These are phyloP conservation scores for Sepiola atlantica DNA, from an alignment of 2,888 invertebrate genomes.

Conservation along the genomic window DNA sequence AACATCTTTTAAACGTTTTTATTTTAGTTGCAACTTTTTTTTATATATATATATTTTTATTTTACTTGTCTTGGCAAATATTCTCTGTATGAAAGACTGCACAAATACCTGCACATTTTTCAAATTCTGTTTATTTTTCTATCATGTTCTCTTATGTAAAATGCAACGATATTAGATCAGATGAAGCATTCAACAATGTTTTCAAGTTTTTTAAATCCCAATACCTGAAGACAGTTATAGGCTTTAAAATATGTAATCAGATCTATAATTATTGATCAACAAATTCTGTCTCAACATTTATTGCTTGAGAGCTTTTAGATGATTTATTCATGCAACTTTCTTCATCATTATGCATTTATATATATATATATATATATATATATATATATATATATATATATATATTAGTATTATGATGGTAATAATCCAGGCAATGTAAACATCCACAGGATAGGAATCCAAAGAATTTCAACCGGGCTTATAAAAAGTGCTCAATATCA, in stretches of 20 bases:
- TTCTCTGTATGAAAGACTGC: neutral
- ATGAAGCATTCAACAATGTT: no score
- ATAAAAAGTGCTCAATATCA: no score
- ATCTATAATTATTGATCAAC: neutral
- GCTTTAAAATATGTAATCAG: neutral
- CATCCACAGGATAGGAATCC: no score
- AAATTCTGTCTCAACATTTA: neutral
- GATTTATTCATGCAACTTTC: neutral
- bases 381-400: no score
- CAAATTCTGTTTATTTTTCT: neutral
- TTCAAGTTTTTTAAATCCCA: neutral
- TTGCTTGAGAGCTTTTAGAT: neutral
- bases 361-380: no score
- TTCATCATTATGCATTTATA: neutral
- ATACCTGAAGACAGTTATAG: neutral
- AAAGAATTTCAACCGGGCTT: no score
- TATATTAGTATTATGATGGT: no score
- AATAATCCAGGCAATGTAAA: no score
- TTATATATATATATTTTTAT: no score
- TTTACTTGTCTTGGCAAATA: neutral
- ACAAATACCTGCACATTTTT: neutral
- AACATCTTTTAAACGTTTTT: neutral
- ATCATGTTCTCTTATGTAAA: neutral
- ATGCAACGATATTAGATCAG: no score
- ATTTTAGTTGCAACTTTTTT: neutral